Percentiles rank a stretch among this genome's conserved stretches.
These are phyloP conservation scores for Drosophila algonquin DNA, from an alignment of 2,888 invertebrate genomes.

Conservation along the genomic window DNA sequence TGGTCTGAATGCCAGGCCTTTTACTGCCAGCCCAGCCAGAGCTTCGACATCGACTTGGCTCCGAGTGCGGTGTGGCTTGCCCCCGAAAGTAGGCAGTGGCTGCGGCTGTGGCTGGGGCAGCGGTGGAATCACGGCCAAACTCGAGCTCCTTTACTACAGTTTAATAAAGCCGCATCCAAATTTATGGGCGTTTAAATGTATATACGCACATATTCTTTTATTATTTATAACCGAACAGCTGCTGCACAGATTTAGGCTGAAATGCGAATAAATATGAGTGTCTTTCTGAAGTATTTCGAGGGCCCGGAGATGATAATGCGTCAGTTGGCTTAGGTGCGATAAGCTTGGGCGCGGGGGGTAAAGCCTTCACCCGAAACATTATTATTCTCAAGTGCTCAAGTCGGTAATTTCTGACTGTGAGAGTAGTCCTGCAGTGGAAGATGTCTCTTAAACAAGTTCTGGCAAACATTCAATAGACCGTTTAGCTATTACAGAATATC, in stretches of 20 bases:
- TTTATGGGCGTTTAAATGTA: slow-evolving; percentile 76
- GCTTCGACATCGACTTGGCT: slow-evolving; percentile 1
- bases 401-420: background rate
- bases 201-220: slow-evolving; percentile 51
- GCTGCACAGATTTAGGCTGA: slow-evolving; percentile 57
- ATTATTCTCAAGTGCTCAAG: background rate
- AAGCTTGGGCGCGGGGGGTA: background rate
- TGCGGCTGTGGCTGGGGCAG: slow-evolving; percentile 30
- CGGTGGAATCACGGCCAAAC: slow-evolving; percentile 32
- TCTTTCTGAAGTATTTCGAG: slow-evolving; percentile 57
- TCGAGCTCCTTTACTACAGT: slow-evolving; percentile 65
- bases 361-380: background rate
- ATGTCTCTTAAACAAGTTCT: too few relatives aligned
- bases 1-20: slow-evolving; percentile 67
- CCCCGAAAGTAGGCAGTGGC: slow-evolving; percentile 79
- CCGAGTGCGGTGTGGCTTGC: slow-evolving; percentile 22
- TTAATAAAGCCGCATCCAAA: slow-evolving; percentile 72
- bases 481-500: too few relatives aligned
- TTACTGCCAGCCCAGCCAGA: slow-evolving; percentile 39
- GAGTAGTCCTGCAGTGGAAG: background rate
- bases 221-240: slow-evolving; percentile 70
- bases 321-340: slow-evolving; percentile 1
- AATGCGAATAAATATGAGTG: slow-evolving; percentile 44
- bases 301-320: slow-evolving; percentile 11
- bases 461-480: background rate